Percentiles rank a stretch among this genome's conserved stretches.
phyloP scores from a whole-genome alignment of 2,113 vertebrate species.

The Microtus montanus region DNA sequence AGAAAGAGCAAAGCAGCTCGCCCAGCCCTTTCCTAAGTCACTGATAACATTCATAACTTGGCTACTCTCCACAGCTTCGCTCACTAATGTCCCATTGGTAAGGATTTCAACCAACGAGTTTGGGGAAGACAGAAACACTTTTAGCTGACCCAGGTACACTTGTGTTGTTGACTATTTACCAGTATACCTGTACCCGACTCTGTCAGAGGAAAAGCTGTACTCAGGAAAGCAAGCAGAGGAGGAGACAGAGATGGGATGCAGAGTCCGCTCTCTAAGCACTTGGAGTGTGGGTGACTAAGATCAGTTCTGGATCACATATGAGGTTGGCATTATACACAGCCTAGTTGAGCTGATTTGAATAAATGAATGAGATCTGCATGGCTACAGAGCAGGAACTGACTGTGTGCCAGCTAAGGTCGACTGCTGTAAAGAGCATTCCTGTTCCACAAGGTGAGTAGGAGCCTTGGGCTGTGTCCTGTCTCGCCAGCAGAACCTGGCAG shows the following conservation, averaged over 20 bases:
- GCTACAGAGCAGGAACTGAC: background rate
- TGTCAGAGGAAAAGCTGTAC: background rate
- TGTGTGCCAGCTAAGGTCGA: no score
- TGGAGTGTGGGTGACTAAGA: background rate
- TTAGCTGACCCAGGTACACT: background rate
- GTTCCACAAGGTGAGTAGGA: background rate
- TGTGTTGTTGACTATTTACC: background rate
- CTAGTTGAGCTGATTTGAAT: background rate
- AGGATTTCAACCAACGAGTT: background rate
- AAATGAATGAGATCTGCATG: background rate
- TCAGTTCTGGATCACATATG: background rate
- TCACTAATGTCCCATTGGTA: background rate
- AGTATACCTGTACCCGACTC: no score
- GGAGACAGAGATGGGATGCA: background rate
- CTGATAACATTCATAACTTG: background rate
- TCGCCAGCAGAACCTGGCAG: background rate
- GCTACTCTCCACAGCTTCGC: background rate
- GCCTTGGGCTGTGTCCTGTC: background rate
- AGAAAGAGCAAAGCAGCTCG: background rate
- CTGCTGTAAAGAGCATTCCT: background rate
- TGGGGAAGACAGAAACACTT: background rate
- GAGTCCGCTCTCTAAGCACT: background rate
- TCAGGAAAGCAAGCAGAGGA: background rate
- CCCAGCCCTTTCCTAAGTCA: background rate
- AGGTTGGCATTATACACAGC: background rate